Evolutionary conservation across 2,113 vertebrate genomes (phyloP), one percentile per base, ranked within the genome.

Genomic region (Strix uralensis): DNA sequence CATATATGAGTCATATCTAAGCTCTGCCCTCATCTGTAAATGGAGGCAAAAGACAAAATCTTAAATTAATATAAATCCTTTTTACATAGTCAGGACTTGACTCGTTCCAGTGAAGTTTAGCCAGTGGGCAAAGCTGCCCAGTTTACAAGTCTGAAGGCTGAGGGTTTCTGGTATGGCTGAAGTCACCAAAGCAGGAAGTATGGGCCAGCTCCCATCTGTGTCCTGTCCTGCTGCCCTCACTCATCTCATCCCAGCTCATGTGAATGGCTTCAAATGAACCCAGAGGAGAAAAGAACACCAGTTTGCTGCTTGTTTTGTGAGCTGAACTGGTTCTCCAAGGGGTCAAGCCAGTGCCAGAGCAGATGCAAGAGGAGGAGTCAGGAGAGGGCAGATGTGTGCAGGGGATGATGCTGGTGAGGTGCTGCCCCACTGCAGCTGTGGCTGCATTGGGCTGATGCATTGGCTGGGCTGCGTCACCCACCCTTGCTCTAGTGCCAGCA

Each of bases 151-250:
- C 10, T 55, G 29, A 70, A 66, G 69, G 17, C 15, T 91, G 67
- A 66, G 70, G 17, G 19, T 26, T 88, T 71, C 47, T 85, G 47
- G 16, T 52, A 36, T 0, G 2, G 34, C 51, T 27, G 34, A 65
- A 65, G 44, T 29, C 5, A 1, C 15, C 34, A 52, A 55, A 77
- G 62, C 1, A 3, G 54, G n/a, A 52, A 40, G n/a, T 36, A 26
- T 13, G 11, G 36, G 19, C 58, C 40, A 36, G 52, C 9, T 85
- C 58, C 29, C 29, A 1, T 8, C 36, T 40, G 8, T 25, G 51
- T 55, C 17, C 46, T 15, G 4, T 46, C 32, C 47, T 2, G 4
- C 75, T 67, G 27, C 36, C 29, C n/a, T 69, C 1, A 0, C 59
- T 15, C 2, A 0, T 23, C 51, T 52, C 75, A 42, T 42, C 15